phyloP scores from a whole-genome alignment of 2,797 vertebrate genomes.

The Gouania willdenowi region DNA sequence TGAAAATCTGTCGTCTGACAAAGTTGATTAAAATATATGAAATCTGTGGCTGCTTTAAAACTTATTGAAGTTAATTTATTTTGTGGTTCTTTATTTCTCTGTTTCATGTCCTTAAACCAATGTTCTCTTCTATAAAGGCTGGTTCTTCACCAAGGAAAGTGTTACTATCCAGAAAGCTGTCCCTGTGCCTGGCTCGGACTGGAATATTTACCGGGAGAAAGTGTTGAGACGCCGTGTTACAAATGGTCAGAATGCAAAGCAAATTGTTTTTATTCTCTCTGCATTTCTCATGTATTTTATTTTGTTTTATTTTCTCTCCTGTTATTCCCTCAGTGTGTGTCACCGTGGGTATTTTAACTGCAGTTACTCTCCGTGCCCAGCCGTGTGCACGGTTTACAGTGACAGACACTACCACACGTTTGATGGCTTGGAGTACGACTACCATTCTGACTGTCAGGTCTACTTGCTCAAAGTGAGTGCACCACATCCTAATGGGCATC shows the following conservation, averaged over 20 bases:
- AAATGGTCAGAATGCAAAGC: conserved; percentile 94
- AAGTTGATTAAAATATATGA: too few relatives aligned
- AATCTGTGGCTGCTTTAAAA: too few relatives aligned
- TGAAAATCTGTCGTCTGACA: too few relatives aligned
- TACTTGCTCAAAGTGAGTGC: conserved; percentile 88
- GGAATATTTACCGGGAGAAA: conserved; percentile 93
- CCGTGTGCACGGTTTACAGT: conserved; percentile 92
- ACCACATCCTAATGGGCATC: too few relatives aligned
- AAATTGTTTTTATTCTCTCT: too few relatives aligned
- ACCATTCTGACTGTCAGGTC: conserved; percentile 92
- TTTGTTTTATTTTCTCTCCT: conserved; percentile 1
- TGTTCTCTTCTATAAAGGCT: conserved; percentile 65
- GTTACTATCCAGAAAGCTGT: conserved; percentile 94
- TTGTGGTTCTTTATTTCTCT: too few relatives aligned
- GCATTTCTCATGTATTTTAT: not conserved
- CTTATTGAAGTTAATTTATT: too few relatives aligned
- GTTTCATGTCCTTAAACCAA: too few relatives aligned
- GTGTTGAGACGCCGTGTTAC: conserved; percentile 91
- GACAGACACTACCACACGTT: conserved; percentile 96
- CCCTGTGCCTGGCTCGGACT: conserved; percentile 95
- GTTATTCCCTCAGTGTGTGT: conserved; percentile 81
- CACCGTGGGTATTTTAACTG: conserved; percentile 93
- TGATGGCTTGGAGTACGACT: conserved; percentile 95
- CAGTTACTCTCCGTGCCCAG: conserved; percentile 90
- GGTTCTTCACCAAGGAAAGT: conserved; percentile 80